phyloP scores from a whole-genome alignment of 2,888 invertebrate species.

The Acholoe squamosa region DNA sequence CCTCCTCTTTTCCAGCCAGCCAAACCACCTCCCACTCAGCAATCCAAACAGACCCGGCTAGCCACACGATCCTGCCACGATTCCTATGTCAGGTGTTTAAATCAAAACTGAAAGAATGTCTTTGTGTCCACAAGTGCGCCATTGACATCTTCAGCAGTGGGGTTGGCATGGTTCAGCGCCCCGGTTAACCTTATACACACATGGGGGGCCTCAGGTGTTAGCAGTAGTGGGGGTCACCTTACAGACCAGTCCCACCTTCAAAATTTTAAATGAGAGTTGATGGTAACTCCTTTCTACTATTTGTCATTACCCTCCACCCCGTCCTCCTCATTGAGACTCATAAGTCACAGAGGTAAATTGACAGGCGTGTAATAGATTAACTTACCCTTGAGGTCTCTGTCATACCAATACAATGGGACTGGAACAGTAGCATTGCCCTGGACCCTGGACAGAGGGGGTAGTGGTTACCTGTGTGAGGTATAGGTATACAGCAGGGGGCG shows the following conservation, averaged over 20 bases:
- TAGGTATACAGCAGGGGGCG: background rate
- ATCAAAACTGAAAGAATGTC: slow-evolving; percentile 56
- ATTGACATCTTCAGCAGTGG: slow-evolving; percentile 36
- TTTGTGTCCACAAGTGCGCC: slow-evolving; percentile 42
- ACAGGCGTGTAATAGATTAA: slow-evolving; percentile 39
- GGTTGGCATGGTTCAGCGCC: slow-evolving; percentile 17
- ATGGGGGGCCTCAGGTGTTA: background rate
- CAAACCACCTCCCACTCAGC: background rate
- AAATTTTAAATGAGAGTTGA: slow-evolving; percentile 44
- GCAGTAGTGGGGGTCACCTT: background rate
- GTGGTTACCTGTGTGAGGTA: background rate
- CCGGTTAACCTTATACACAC: slow-evolving; percentile 56
- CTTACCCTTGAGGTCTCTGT: background rate
- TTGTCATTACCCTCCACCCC: background rate
- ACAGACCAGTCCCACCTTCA: background rate
- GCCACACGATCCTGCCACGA: slow-evolving; percentile 2
- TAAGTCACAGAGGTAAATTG: slow-evolving; percentile 28
- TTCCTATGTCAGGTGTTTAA: slow-evolving; percentile 50
- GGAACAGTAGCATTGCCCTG: background rate
- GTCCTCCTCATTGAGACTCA: background rate
- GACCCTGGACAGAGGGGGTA: background rate
- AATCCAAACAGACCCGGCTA: slow-evolving; percentile 30
- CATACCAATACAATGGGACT: background rate
- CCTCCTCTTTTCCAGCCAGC: background rate
- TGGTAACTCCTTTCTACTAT: background rate